phyloP scores from a whole-genome alignment of 2,797 vertebrate genomes.

The Mus caroli region DNA sequence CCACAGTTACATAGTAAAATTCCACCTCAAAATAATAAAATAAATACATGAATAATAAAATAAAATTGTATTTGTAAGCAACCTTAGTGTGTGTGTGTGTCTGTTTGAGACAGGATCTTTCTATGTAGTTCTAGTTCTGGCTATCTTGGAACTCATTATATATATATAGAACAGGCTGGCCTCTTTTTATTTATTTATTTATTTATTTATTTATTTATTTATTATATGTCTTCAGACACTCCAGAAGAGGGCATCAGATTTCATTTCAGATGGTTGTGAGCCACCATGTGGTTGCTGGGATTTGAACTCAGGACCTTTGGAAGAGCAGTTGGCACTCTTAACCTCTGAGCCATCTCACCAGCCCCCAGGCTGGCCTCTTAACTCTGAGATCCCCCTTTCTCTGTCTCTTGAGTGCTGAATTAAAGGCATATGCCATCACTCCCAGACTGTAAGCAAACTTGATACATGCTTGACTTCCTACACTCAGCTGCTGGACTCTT shows the following conservation, averaged over 20 bases:
- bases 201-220: too few species aligned
- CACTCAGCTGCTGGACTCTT: not conserved
- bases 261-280: too few species aligned
- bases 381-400: not conserved
- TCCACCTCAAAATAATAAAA: not conserved
- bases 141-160: not conserved
- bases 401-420: not conserved
- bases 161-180: not conserved
- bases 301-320: too few species aligned
- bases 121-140: not conserved
- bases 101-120: not conserved
- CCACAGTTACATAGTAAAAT: not conserved
- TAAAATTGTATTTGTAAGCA: not conserved
- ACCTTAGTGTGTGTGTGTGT: not conserved
- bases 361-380: not conserved
- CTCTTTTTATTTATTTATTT: too few species aligned
- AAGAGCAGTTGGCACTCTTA: too few species aligned
- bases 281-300: too few species aligned
- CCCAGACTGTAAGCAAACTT: not conserved
- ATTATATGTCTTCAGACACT: too few species aligned
- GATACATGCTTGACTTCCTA: not conserved
- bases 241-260: too few species aligned
- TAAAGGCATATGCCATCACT: not conserved
- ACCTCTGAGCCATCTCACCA: too few species aligned
- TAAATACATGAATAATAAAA: not conserved